Conservation (phyloP, 2,888 invertebrate genomes). For the Eremobia ochroleuca region DNA sequence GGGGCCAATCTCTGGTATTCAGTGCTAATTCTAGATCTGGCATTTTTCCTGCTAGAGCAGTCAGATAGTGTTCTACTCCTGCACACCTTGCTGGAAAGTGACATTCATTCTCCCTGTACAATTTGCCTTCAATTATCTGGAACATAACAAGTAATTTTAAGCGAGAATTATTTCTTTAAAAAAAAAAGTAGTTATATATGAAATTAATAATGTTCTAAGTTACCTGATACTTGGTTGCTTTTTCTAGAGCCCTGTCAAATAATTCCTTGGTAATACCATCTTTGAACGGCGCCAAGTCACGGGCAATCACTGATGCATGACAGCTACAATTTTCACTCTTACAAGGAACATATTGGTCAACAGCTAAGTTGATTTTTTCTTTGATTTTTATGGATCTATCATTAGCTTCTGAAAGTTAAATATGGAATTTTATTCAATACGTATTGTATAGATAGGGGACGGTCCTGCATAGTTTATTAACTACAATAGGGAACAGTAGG, state of each 20-base stretch:
- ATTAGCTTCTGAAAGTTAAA: slow-evolving; percentile 83
- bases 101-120: slow-evolving; percentile 96
- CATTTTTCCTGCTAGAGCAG: slow-evolving; percentile 92
- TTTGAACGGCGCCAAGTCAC: slow-evolving; percentile 93
- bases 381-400: slow-evolving; percentile 82
- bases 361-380: slow-evolving; percentile 87
- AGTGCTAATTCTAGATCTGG: slow-evolving; percentile 96
- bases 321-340: slow-evolving; percentile 92
- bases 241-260: slow-evolving; percentile 90
- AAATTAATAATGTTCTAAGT: slow-evolving; percentile 9
- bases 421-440: not conserved
- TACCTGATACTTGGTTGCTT: slow-evolving; percentile 88
- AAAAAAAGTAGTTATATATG: no score
- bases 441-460: not conserved
- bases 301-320: slow-evolving; percentile 91
- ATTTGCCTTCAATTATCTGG: slow-evolving; percentile 95
- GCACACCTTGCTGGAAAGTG: slow-evolving; percentile 98
- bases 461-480: not conserved
- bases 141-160: slow-evolving; percentile 83
- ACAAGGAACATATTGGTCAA: slow-evolving; percentile 90
- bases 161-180: not conserved
- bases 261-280: slow-evolving; percentile 93
- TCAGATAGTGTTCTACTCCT: slow-evolving; percentile 97
- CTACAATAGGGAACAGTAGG: not conserved
- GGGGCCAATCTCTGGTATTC: slow-evolving; percentile 98